Percentiles rank a stretch among this genome's conserved stretches.
Conservation (phyloP, 2,113 vertebrate species). For the Sterrhoptilus dennistouni region DNA sequence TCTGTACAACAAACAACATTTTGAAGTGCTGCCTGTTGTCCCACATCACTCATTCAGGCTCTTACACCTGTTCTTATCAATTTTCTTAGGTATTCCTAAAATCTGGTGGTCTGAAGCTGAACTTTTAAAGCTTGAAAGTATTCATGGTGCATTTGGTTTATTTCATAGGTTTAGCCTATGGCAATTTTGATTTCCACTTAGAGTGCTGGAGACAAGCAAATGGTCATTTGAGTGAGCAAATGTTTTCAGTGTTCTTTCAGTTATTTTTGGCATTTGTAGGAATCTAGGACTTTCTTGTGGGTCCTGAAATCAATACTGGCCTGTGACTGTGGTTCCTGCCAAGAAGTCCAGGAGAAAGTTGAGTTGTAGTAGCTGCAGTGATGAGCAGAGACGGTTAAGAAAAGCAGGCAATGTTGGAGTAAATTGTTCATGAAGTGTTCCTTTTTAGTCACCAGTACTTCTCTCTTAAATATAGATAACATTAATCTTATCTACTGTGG, state of each 20-base stretch:
- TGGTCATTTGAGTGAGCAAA: neutral
- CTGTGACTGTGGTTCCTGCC: neutral
- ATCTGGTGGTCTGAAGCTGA: neutral
- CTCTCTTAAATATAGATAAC: neutral
- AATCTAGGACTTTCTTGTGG: neutral
- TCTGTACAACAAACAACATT: no score
- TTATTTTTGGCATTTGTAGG: neutral
- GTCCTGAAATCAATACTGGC: neutral
- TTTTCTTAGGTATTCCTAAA: neutral
- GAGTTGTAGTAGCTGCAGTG: neutral
- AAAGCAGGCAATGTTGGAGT: neutral
- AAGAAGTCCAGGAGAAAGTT: neutral
- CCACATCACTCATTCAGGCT: no score
- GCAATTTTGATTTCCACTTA: neutral
- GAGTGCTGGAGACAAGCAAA: neutral
- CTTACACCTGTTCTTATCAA: neutral
- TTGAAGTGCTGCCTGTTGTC: no score
- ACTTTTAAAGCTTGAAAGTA: neutral
- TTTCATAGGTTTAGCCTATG: neutral
- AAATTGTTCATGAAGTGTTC: fast-evolving
- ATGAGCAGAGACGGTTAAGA: neutral
- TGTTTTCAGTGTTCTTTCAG: neutral
- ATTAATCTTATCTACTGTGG: neutral
- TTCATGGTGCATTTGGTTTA: neutral
- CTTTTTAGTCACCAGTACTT: neutral